Base-by-base conservation (phyloP, 2,113 vertebrate genomes). In the Promerops cafer region DNA sequence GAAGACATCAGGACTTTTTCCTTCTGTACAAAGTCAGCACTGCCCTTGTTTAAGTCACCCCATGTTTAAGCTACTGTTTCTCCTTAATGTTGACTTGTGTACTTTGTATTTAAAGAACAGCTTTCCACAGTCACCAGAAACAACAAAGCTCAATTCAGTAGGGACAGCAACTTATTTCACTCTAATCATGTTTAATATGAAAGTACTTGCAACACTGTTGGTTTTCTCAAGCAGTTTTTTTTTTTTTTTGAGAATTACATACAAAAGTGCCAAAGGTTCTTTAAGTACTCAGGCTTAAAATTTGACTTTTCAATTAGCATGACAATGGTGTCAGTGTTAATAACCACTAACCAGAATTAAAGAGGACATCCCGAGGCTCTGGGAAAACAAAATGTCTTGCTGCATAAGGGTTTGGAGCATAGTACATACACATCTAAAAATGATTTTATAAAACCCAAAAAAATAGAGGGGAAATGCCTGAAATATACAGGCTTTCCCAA, bases 301-400 rank as follows among this genome's bases (percentile, higher is more conserved):
- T 95, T 47, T 87, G 77, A 87, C 87, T 96, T 96, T 89, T 94
- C 96, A 94, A 95, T 97, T 96, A 96, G 95, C 93, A 96, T 93
- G 96, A 96, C 95, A 95, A 96, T 95, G 75, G 93, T 94, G 91
- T 97, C 96, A 97, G 87, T 89, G 77, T 91, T 95, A 96, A 95
- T 95, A 96, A 94, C 30, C 93, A 84, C 81, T 72, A 96, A 93
- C 39, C 49, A 94, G 93, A 87, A 87, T 89, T 96, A 95, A 89
- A 91, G 81, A 91, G 87, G 87, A 95, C 93, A 82, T 95, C 87
- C 83, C 4, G 31, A 94, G 89, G 89, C 91, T 97, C 54, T 89
- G 61, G 87, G 77, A 92, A 96, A 96, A 94, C 83, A 75, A 94
- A 94, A 82, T 84, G 94, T 96, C 93, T 91, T 23, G 20, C 82